Conservation (phyloP, 2,113 vertebrate species). For the Grus americana region DNA sequence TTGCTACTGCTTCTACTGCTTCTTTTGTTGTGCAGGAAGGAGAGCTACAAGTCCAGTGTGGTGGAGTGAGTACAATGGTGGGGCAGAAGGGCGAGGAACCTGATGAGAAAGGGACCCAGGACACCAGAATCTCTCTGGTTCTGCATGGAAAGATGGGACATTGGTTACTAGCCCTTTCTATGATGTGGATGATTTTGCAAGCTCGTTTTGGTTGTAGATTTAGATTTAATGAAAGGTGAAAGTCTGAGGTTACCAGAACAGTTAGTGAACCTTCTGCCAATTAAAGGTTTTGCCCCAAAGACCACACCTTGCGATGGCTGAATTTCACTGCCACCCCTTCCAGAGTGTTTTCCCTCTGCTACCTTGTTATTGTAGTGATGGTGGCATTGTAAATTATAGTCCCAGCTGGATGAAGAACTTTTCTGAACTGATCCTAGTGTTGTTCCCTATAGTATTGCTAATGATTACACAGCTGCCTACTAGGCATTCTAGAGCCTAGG, state of each 20-base stretch:
- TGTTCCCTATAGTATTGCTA: slow-evolving; percentile 58
- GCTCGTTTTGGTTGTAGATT: neutral
- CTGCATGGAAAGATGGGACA: neutral
- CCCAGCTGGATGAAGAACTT: slow-evolving; percentile 57
- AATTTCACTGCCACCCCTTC: slow-evolving; percentile 57
- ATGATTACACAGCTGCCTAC: slow-evolving; percentile 76
- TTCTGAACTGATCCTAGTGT: slow-evolving; percentile 58
- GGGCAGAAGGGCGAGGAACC: neutral
- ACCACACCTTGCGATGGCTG: slow-evolving; percentile 53
- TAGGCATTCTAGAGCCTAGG: slow-evolving; percentile 59
- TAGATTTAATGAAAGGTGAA: slow-evolving; percentile 44
- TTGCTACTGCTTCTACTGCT: neutral
- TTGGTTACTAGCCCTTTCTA: neutral
- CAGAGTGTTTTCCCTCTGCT: slow-evolving; percentile 57
- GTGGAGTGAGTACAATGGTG: neutral
- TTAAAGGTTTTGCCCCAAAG: slow-evolving; percentile 28
- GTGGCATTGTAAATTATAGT: slow-evolving; percentile 73
- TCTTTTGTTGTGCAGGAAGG: neutral
- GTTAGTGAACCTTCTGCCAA: slow-evolving; percentile 8
- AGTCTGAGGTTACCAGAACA: slow-evolving; percentile 32
- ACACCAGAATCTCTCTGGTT: neutral
- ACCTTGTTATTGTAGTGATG: slow-evolving; percentile 63
- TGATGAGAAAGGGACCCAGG: neutral
- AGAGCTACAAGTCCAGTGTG: neutral
- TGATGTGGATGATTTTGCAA: neutral